phyloP scores from a whole-genome alignment of 2,888 invertebrate genomes.

The Gastracanthus pulcherrimus region DNA sequence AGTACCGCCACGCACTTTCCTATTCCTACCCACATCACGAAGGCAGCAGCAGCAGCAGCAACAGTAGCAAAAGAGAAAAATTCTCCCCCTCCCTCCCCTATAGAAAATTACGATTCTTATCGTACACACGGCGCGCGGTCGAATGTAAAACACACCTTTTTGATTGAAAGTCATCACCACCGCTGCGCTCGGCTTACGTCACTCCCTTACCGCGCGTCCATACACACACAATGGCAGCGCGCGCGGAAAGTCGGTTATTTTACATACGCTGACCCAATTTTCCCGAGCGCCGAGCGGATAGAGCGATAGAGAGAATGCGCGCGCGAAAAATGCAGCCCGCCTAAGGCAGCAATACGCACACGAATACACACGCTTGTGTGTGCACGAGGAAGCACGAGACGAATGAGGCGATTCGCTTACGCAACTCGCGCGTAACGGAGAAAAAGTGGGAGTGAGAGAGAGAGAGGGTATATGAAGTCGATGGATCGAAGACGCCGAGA shows the following conservation, averaged over 20 bases:
- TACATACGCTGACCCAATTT: constrained; percentile 51
- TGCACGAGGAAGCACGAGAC: constrained; percentile 21
- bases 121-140: neutral
- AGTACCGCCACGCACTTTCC: too few relatives aligned
- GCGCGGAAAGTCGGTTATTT: constrained; percentile 47
- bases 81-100: too few relatives aligned
- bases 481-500: neutral
- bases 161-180: constrained; percentile 44
- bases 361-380: too few relatives aligned
- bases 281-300: constrained; percentile 2
- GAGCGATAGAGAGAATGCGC: constrained; percentile 26
- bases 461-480: neutral
- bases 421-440: constrained; percentile 39
- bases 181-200: constrained; percentile 35
- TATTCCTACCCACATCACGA: neutral
- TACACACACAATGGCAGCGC: neutral
- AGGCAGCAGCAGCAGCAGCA: neutral
- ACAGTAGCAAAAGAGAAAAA: neutral
- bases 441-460: neutral
- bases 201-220: neutral
- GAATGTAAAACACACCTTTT: constrained; percentile 23
- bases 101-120: constrained; percentile 31
- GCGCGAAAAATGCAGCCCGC: constrained; percentile 42
- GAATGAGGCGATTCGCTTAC: constrained; percentile 42
- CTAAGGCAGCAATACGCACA: constrained; percentile 16